Percentiles rank a stretch among this genome's conserved stretches.
phyloP scores from a whole-genome alignment of 2,113 vertebrate genomes.

The Loxodonta africana region DNA sequence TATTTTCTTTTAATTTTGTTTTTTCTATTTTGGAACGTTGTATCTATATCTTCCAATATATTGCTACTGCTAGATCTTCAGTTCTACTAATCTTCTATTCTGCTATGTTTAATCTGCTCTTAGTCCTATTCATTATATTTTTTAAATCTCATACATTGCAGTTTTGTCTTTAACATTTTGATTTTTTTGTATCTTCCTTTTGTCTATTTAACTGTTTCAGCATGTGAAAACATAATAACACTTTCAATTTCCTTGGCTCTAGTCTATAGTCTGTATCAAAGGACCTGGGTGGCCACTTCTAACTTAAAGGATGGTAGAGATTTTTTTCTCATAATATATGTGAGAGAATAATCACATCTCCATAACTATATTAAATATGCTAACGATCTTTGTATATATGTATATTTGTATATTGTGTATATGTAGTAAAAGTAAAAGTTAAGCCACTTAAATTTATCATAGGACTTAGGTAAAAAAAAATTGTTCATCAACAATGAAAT shows the following conservation, averaged over 20 bases:
- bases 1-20: not conserved
- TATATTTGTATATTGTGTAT: too few relatives aligned
- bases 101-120: not conserved
- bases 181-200: not conserved
- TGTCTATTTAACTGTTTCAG: constrained; percentile 16
- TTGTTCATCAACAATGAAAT: not conserved
- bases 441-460: not conserved
- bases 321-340: not conserved
- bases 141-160: not conserved
- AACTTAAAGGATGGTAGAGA: not conserved
- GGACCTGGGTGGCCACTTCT: too few relatives aligned
- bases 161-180: not conserved
- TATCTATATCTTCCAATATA: too few relatives aligned
- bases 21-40: not conserved
- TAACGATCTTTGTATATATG: not conserved
- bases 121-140: not conserved
- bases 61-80: not conserved
- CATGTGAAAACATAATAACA: not conserved
- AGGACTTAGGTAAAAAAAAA: not conserved
- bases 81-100: not conserved
- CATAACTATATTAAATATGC: not conserved
- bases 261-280: too few relatives aligned
- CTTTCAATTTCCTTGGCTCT: not conserved
- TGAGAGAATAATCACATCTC: not conserved
- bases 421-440: not conserved